These are phyloP conservation scores for Nycticryphes semicollaris DNA, from an alignment of 2,113 vertebrate species.

Conservation along the genomic window DNA sequence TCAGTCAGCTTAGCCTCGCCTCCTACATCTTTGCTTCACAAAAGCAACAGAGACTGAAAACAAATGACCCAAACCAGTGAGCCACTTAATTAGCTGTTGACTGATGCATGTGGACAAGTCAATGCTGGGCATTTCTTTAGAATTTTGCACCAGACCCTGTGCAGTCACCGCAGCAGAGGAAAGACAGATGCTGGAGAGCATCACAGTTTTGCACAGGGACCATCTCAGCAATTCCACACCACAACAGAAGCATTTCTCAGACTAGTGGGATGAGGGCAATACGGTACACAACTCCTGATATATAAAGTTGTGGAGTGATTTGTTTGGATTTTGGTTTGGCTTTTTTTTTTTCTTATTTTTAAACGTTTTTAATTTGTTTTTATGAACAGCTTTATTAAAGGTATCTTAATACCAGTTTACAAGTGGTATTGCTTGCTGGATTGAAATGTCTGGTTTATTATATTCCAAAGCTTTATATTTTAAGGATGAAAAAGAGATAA, in stretches of 20 bases:
- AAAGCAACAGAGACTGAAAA: background rate
- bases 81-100: background rate
- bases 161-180: background rate
- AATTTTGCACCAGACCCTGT: rapidly evolving
- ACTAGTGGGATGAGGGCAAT: background rate
- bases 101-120: background rate
- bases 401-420: background rate
- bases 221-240: background rate
- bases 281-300: background rate
- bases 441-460: background rate
- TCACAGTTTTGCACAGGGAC: background rate
- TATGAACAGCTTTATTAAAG: background rate
- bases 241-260: background rate
- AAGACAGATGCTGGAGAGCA: background rate
- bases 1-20: background rate
- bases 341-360: background rate
- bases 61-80: background rate
- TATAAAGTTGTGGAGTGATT: background rate
- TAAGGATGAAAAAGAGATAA: background rate
- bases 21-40: background rate
- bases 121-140: background rate
- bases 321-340: background rate
- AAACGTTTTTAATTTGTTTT: background rate
- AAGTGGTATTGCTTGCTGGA: background rate
- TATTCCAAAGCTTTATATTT: background rate